phyloP scores from a whole-genome alignment of 1,140 invertebrate genomes.

The Xylocopa sonorina region DNA sequence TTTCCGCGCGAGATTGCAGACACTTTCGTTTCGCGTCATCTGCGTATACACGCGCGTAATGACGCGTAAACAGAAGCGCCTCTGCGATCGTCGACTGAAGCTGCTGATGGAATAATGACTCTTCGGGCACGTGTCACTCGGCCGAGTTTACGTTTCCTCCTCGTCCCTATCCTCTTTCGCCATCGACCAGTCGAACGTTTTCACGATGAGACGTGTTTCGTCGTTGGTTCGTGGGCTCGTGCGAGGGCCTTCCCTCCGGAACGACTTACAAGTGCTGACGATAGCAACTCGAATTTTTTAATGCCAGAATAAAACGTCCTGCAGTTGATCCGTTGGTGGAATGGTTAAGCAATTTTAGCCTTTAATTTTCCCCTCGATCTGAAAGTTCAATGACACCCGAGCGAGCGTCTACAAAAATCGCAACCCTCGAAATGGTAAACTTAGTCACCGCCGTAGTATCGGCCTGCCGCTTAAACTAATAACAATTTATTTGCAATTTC shows the following conservation, averaged over 20 bases:
- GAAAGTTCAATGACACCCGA: background rate
- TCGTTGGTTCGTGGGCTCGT: too few species aligned
- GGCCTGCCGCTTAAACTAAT: constrained; percentile 16
- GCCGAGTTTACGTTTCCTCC: constrained; percentile 1
- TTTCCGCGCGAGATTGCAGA: background rate
- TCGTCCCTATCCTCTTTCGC: background rate
- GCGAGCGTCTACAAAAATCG: background rate
- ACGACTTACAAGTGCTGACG: too few species aligned
- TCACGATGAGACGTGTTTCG: background rate
- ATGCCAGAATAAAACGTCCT: too few species aligned
- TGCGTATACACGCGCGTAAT: constrained; percentile 34
- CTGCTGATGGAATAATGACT: constrained; percentile 42
- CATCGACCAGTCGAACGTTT: background rate
- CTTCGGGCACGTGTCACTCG: constrained; percentile 28
- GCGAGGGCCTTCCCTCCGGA: too few species aligned
- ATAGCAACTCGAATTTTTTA: too few species aligned
- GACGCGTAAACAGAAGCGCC: constrained; percentile 36
- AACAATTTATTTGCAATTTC: constrained; percentile 27
- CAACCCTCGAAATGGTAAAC: constrained; percentile 12
- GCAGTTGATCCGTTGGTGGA: too few species aligned
- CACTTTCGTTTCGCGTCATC: constrained; percentile 47
- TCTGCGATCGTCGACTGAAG: background rate
- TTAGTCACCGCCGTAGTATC: constrained; percentile 2
- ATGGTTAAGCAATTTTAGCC: too few species aligned
- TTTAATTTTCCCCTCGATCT: too few species aligned